These are phyloP conservation scores for Diplodus puntazzo DNA, from an alignment of 2,797 vertebrate species.

Conservation along the genomic window DNA sequence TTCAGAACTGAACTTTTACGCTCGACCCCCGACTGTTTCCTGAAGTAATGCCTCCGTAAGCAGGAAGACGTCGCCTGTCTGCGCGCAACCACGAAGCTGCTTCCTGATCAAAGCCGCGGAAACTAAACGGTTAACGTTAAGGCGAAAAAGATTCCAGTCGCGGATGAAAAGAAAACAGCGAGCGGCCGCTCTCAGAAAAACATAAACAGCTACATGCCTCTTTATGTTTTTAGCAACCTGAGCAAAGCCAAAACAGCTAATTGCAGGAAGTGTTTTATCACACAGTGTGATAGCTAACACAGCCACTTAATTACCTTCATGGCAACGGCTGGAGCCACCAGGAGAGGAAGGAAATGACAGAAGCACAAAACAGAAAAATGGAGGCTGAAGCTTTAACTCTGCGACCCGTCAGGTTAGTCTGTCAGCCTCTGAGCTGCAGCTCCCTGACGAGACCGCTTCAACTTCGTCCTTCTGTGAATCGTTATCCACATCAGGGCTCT, in stretches of 20 bases:
- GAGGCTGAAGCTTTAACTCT: slow-evolving; percentile 1
- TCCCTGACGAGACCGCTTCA: neutral
- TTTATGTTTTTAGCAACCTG: slow-evolving; percentile 18
- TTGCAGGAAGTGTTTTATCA: slow-evolving; percentile 26
- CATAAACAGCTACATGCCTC: neutral
- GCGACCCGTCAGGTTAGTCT: slow-evolving; percentile 8
- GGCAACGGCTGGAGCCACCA: slow-evolving; percentile 6
- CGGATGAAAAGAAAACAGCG: neutral
- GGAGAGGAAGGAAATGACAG: neutral
- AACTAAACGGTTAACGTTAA: neutral
- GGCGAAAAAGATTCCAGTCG: neutral
- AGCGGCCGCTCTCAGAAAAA: slow-evolving; percentile 7
- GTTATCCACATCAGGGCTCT: neutral
- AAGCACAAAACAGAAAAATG: neutral
- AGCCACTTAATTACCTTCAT: slow-evolving; percentile 22
- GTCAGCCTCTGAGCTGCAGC: neutral
- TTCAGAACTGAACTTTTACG: neutral
- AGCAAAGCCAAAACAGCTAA: slow-evolving; percentile 22
- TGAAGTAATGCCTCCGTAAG: neutral
- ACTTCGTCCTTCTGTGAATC: neutral
- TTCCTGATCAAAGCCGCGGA: neutral
- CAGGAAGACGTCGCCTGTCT: neutral
- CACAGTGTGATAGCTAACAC: slow-evolving; percentile 6
- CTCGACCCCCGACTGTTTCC: neutral
- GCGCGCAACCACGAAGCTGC: neutral